Conservation (phyloP, 2,113 vertebrate species). For the Leptocoma aspasia region DNA sequence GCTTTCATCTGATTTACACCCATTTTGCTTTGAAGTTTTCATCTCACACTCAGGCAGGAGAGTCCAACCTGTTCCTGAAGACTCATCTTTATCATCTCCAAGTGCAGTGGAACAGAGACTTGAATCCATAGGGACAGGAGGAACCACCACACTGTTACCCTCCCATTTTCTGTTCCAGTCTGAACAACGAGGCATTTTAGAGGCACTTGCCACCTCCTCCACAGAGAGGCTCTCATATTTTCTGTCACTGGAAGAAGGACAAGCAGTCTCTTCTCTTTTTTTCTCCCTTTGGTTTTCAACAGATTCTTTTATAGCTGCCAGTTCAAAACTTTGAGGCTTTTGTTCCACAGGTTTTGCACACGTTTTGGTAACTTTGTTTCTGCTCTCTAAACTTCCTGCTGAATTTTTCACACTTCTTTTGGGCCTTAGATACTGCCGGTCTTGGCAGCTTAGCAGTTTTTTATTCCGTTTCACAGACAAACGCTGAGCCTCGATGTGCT, state of each 20-base stretch:
- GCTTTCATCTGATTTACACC: not conserved
- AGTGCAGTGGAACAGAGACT: not conserved
- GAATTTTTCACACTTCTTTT: not conserved
- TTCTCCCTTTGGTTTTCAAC: not conserved
- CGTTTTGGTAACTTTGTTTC: not conserved
- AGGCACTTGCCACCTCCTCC: not conserved
- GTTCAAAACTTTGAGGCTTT: not conserved
- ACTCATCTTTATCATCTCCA: not conserved
- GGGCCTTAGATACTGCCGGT: slow-evolving; percentile 59
- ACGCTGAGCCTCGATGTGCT: slow-evolving; percentile 61
- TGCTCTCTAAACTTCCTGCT: not conserved
- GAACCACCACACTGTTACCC: not conserved
- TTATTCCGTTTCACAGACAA: slow-evolving; percentile 56
- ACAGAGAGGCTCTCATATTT: not conserved
- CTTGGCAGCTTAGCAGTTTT: slow-evolving; percentile 72
- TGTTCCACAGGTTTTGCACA: not conserved
- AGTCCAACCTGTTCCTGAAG: not conserved
- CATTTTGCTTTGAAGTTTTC: not conserved
- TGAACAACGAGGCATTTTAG: not conserved
- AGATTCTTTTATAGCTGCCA: not conserved
- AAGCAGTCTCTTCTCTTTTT: not conserved
- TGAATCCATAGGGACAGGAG: not conserved
- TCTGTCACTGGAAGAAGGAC: not conserved
- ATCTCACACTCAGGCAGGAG: not conserved
- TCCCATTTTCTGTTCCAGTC: not conserved